These are phyloP conservation scores for Notothenia coriiceps DNA, from an alignment of 2,113 vertebrate species.

Conservation along the genomic window DNA sequence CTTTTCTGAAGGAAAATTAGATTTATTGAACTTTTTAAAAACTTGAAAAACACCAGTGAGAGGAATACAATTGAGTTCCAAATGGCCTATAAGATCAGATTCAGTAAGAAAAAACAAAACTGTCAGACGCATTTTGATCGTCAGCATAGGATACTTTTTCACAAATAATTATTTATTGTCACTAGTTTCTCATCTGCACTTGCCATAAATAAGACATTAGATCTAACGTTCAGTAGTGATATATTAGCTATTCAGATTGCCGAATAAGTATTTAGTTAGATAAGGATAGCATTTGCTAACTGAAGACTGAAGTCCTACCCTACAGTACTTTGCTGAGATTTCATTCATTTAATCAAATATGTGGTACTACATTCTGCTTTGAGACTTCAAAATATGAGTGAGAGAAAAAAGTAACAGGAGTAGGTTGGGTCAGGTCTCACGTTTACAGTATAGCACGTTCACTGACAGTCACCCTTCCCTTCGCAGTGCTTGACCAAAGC, in stretches of 20 bases:
- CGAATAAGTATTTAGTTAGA: background rate
- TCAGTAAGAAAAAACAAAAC: slow-evolving; percentile 5
- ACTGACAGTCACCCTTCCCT: no score
- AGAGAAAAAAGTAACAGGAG: no score
- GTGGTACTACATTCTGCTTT: no score
- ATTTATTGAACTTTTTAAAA: slow-evolving; percentile 21
- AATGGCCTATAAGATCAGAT: background rate
- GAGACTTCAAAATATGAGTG: no score
- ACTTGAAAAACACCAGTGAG: slow-evolving; percentile 6
- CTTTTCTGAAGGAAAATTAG: slow-evolving; percentile 12
- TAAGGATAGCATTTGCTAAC: background rate
- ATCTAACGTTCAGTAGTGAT: background rate
- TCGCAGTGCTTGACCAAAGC: no score
- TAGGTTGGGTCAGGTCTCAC: no score
- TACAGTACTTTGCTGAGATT: no score
- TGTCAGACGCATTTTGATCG: background rate
- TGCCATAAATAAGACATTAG: background rate
- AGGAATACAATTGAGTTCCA: slow-evolving; percentile 34
- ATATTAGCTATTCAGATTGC: background rate
- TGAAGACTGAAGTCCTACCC: background rate
- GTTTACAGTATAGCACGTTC: no score
- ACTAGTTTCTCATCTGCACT: slow-evolving; percentile 11
- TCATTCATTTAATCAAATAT: no score
- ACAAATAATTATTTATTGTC: background rate
- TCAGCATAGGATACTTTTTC: no score